Base-by-base conservation (phyloP, 2,797 vertebrate genomes). In the Sarcophilus harrisii region DNA sequence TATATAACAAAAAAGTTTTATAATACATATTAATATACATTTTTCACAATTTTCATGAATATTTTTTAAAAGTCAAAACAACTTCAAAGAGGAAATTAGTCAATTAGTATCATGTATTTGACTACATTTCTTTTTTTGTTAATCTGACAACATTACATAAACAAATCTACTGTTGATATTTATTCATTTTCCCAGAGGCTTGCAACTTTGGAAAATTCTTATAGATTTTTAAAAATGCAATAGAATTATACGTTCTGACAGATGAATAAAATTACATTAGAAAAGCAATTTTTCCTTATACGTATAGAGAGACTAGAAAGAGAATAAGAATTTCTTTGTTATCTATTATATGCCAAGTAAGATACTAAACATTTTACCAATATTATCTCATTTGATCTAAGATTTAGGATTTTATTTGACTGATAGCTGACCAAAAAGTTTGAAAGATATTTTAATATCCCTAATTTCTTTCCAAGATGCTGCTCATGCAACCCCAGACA, bases 1-100 rank as follows among this genome's bases (percentile, higher is more conserved):
- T 2, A 66, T 90, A 90, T 62, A 29, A 57, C 3, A 94, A 73
- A 91, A 57, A 91, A 66, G 29, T 93, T 96, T 87, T 57, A 92
- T 92, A 94, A 93, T 57, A 28, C 16, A 52, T n/a, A 14, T 5
- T 94, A 93, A 58, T 18, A 38, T 96, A n/a, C 13, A 3, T 0
- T 90, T 14, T 21, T 4, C 5, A 30, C 55, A 90, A 66, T 38
- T 92, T 4, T 24, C 91, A 54, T 58, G 1, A 87, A 11, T 49
- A 24, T 49, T 81, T 81, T 90, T 38, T 52, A 94, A 60, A 58
- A 52, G 8, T 16, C 4, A 57, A 3, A 57, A 38, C 49, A 6
- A 16, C 24, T 91, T 96, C 49, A 89, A 96, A 91, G 8, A 94
- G 81, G 58, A 59, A 90, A 90, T 58, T 8, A 90, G 0, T 57